Evolutionary conservation across 2,888 invertebrate genomes (phyloP).

Genomic region (Rhyacophila evoluta): DNA sequence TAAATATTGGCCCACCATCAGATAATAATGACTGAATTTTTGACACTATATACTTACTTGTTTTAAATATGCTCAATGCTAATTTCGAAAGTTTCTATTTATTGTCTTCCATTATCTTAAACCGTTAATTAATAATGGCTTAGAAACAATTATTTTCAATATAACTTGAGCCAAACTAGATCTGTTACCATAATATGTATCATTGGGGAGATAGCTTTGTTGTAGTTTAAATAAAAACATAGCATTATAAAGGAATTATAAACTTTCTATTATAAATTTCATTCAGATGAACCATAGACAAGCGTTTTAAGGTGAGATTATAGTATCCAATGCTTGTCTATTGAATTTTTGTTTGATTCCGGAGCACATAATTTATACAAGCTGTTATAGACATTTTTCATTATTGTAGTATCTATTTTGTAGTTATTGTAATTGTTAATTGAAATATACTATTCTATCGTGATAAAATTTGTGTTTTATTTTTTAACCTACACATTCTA

Average conservation of each 20-base stretch:
- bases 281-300: background rate
- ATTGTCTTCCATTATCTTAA: background rate
- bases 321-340: background rate
- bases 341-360: background rate
- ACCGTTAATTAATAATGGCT: background rate
- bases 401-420: constrained; percentile 31
- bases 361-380: constrained; percentile 16
- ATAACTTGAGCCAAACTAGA: too few species aligned
- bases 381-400: background rate
- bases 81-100: background rate
- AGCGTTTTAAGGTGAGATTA: background rate
- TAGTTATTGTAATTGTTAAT: constrained; percentile 23
- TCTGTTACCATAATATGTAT: too few species aligned
- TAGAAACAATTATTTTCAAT: background rate
- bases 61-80: background rate
- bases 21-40: background rate
- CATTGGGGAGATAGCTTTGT: background rate
- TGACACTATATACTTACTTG: background rate
- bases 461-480: constrained; percentile 7
- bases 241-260: background rate
- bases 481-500: too few species aligned
- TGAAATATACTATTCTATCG: constrained; percentile 31
- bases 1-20: background rate
- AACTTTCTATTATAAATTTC: background rate
- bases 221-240: background rate